Percentiles rank a stretch among this genome's conserved stretches.
Conservation (phyloP, 2,797 vertebrate genomes). For the Pelochelys cantorii region DNA sequence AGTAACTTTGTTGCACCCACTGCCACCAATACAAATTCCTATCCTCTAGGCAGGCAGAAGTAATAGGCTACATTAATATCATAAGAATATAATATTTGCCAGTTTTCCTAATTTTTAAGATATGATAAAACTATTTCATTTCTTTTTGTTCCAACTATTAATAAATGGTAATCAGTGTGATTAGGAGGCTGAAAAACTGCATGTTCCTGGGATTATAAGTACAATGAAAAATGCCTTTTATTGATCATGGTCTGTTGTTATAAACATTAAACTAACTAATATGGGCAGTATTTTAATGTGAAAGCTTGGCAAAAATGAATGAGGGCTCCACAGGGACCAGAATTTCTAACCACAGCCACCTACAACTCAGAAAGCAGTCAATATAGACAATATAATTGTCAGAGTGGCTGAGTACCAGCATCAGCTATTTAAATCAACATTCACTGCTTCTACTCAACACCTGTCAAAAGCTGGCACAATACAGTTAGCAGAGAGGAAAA, state of each 20-base stretch:
- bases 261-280: neutral
- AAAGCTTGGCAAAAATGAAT: neutral
- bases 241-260: neutral
- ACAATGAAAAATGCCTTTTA: neutral
- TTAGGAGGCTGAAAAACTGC: conserved; percentile 5
- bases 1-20: neutral
- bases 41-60: neutral
- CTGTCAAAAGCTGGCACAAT: neutral
- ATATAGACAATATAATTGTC: neutral
- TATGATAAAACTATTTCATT: neutral
- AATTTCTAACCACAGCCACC: neutral
- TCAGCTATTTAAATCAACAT: neutral
- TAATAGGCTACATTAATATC: neutral
- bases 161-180: neutral
- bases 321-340: neutral
- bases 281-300: neutral
- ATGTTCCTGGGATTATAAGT: neutral
- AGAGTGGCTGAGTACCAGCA: neutral
- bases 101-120: neutral
- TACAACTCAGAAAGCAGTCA: neutral
- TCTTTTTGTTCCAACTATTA: neutral
- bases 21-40: neutral
- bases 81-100: neutral
- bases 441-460: neutral
- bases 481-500: neutral